Evolutionary conservation across 1,140 invertebrate genomes (phyloP).

Genomic region (Nasonia longicornis): DNA sequence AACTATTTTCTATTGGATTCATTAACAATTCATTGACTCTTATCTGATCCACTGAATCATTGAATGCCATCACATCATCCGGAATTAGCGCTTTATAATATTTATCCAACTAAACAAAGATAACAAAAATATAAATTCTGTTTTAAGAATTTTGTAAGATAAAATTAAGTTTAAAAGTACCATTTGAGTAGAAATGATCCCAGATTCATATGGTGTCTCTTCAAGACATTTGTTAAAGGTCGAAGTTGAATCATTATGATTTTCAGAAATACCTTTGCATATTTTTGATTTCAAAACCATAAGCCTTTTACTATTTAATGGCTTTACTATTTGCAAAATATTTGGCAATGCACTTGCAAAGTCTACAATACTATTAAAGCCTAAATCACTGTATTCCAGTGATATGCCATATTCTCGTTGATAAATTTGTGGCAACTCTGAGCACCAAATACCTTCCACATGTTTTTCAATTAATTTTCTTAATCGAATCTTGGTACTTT

Average conservation of each 20-base stretch:
- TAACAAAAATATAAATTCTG: background rate
- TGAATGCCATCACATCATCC: constrained; percentile 51
- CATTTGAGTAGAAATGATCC: background rate
- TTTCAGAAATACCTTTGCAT: background rate
- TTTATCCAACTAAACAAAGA: background rate
- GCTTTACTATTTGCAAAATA: constrained; percentile 56
- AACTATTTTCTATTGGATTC: constrained; percentile 26
- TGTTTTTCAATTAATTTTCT: constrained; percentile 56
- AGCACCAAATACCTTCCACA: constrained; percentile 62
- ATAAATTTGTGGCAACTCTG: constrained; percentile 58
- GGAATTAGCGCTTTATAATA: constrained; percentile 49
- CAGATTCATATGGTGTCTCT: background rate
- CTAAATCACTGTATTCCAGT: constrained; percentile 58
- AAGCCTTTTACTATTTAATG: constrained; percentile 46
- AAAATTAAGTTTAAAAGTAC: background rate
- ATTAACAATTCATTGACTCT: constrained; percentile 46
- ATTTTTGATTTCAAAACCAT: constrained; percentile 54
- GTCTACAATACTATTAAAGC: constrained; percentile 60
- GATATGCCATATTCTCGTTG: constrained; percentile 53
- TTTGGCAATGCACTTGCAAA: constrained; percentile 55
- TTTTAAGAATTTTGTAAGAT: background rate
- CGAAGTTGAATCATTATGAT: background rate
- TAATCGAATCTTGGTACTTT: constrained; percentile 53
- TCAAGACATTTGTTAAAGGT: background rate
- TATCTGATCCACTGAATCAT: constrained; percentile 57